Percentiles rank a stretch among this genome's conserved stretches.
Evolutionary conservation across 1,140 invertebrate species (phyloP).

Genomic region (Heliconius hewitsoni): DNA sequence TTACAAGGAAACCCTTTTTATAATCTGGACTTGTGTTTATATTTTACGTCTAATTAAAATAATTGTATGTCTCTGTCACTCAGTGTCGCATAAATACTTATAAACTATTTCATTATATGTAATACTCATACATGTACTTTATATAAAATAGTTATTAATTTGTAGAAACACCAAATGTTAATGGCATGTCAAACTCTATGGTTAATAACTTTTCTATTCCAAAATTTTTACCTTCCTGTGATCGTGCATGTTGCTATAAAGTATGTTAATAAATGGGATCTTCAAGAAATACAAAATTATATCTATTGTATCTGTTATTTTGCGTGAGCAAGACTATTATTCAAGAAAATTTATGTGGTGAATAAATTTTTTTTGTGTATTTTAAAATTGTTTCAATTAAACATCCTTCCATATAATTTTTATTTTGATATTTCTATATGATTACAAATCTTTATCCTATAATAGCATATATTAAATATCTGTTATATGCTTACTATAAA

Average conservation of each 20-base stretch:
- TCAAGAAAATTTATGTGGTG: constrained; percentile 79
- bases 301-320: constrained; percentile 74
- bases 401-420: neutral
- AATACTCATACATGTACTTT: constrained; percentile 67
- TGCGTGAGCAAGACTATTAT: constrained; percentile 73
- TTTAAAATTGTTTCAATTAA: constrained; percentile 19
- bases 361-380: constrained; percentile 77
- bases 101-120: constrained; percentile 40
- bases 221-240: constrained; percentile 79
- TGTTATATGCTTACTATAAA: too few relatives aligned
- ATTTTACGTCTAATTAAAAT: neutral
- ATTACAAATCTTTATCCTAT: too few relatives aligned
- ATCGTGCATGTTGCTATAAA: constrained; percentile 77
- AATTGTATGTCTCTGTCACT: constrained; percentile 23
- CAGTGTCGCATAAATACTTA: constrained; percentile 29
- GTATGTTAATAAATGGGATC: constrained; percentile 72
- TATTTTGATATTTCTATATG: neutral
- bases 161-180: constrained; percentile 73
- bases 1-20: neutral
- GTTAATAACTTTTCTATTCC: constrained; percentile 78
- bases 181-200: constrained; percentile 62
- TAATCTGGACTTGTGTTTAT: constrained; percentile 3
- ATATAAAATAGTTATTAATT: constrained; percentile 69
- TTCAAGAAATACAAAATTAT: constrained; percentile 67
- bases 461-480: too few relatives aligned